Percentiles rank a stretch among this genome's conserved stretches.
phyloP scores from a whole-genome alignment of 2,888 invertebrate species.

The Nemotelus nigrinus region DNA sequence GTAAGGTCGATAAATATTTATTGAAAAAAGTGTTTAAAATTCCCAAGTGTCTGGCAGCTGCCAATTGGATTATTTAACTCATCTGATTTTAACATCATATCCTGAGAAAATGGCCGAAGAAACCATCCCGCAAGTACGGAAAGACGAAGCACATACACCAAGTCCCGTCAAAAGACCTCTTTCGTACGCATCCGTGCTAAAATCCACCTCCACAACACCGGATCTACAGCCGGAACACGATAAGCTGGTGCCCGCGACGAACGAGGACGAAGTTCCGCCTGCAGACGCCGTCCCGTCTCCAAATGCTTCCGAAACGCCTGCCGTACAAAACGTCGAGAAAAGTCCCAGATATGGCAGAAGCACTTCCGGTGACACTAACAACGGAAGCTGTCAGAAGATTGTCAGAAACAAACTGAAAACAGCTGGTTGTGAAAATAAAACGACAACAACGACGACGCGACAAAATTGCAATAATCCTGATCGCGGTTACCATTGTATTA shows the following conservation, averaged over 20 bases:
- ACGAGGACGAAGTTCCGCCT: neutral
- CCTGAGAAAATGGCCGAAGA: constrained; percentile 30
- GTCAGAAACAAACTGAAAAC: constrained; percentile 28
- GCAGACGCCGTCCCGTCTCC: neutral
- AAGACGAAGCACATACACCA: neutral
- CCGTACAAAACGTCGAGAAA: neutral
- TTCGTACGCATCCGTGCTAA: constrained; percentile 14
- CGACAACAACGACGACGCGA: neutral
- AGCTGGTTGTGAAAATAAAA: constrained; percentile 1
- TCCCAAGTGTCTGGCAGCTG: neutral
- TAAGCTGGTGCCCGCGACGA: neutral
- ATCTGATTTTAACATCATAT: too few species aligned
- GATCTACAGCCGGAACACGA: neutral
- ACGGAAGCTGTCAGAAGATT: neutral
- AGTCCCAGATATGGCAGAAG: neutral
- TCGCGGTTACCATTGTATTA: constrained; percentile 44
- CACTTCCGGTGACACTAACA: neutral
- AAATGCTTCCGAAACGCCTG: neutral
- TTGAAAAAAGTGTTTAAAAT: neutral
- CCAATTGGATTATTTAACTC: too few species aligned
- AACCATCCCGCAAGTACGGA: neutral
- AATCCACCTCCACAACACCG: neutral
- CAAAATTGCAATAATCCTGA: constrained; percentile 40
- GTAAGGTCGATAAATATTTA: constrained; percentile 7
- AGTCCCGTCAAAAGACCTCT: neutral